These are phyloP conservation scores for Cheilosia soror DNA, from an alignment of 2,888 invertebrate species.

Conservation along the genomic window DNA sequence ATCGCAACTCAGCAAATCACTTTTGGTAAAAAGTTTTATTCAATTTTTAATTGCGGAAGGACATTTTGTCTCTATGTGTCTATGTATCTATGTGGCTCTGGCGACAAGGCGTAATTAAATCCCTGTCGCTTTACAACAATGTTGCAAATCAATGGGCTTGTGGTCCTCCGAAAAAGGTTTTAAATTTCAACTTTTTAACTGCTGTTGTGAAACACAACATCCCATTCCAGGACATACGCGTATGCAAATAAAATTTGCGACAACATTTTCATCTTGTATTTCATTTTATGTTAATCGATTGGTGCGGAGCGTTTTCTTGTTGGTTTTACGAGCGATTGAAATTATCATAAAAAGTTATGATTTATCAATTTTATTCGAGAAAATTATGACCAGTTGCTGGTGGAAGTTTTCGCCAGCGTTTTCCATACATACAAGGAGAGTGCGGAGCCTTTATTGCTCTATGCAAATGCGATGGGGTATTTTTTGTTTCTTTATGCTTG, in stretches of 20 bases:
- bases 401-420: neutral
- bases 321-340: constrained; percentile 35
- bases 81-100: constrained; percentile 29
- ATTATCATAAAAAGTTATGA: constrained; percentile 75
- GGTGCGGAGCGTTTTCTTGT: constrained; percentile 17
- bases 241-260: constrained; percentile 38
- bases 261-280: constrained; percentile 37
- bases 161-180: constrained; percentile 19
- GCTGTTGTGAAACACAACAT: neutral
- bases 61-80: constrained; percentile 52
- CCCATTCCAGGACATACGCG: neutral
- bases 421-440: too few relatives aligned
- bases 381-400: constrained; percentile 74
- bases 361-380: constrained; percentile 75
- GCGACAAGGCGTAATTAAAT: constrained; percentile 63
- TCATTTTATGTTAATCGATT: constrained; percentile 64
- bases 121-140: constrained; percentile 9
- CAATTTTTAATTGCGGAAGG: constrained; percentile 75
- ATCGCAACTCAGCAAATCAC: constrained; percentile 67
- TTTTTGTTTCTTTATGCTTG: constrained; percentile 57
- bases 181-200: constrained; percentile 34
- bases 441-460: constrained; percentile 57
- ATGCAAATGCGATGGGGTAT: constrained; percentile 65
- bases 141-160: constrained; percentile 26
- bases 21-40: constrained; percentile 64